Evolutionary conservation across 2,113 vertebrate species (phyloP).

Genomic region (Lophochroa leadbeateri): DNA sequence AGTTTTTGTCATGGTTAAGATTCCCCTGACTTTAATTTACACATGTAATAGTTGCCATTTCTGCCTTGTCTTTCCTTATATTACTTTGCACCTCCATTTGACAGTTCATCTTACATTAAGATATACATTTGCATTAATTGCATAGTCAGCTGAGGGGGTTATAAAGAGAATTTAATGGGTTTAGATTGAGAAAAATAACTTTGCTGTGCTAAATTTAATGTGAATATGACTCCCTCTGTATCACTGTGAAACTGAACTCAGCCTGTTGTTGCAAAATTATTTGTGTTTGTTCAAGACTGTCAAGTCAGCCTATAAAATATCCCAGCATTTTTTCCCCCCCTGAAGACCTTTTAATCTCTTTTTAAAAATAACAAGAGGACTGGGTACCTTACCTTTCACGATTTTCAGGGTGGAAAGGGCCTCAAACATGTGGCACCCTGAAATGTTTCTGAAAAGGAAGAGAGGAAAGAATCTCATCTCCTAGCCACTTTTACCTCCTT

Average conservation of each 20-base stretch:
- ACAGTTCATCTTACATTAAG: neutral
- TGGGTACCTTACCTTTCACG: neutral
- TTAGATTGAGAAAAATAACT: neutral
- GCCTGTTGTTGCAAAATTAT: neutral
- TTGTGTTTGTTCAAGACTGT: neutral
- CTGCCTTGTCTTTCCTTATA: neutral
- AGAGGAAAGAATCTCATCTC: neutral
- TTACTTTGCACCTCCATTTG: neutral
- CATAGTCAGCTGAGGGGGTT: neutral
- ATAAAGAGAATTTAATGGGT: neutral
- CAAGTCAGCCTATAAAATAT: neutral
- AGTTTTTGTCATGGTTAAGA: neutral
- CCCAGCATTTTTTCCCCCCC: accelerated
- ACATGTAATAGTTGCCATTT: neutral
- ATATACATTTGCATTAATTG: neutral
- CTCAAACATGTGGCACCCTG: neutral
- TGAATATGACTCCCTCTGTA: neutral
- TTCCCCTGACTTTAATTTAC: neutral
- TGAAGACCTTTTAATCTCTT: accelerated
- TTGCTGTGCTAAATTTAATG: neutral
- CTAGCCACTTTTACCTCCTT: neutral
- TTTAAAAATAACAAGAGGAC: neutral
- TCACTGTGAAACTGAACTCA: neutral
- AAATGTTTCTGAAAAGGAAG: neutral
- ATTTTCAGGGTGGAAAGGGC: neutral